phyloP scores from a whole-genome alignment of 2,888 invertebrate species.

The Ochropacha duplaris region DNA sequence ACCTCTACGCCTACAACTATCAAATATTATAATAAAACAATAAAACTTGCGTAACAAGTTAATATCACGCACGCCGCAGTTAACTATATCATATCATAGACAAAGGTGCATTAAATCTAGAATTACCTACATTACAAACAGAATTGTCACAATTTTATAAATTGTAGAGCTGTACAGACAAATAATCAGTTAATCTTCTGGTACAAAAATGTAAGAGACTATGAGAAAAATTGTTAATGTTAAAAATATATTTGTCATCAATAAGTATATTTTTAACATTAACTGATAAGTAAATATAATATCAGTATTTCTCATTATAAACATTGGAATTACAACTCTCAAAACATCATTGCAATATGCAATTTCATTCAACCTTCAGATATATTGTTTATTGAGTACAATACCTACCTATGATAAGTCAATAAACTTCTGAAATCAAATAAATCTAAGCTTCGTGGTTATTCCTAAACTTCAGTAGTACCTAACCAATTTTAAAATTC shows the following conservation, averaged over 20 bases:
- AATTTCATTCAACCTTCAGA: not conserved
- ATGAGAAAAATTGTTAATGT: not conserved
- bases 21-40: not conserved
- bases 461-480: too few species aligned
- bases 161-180: not conserved
- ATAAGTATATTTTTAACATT: not conserved
- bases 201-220: not conserved
- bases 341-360: not conserved
- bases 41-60: slow-evolving; percentile 17
- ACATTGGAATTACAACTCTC: not conserved
- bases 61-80: slow-evolving; percentile 5
- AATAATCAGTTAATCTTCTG: not conserved
- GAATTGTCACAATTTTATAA: not conserved
- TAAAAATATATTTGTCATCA: not conserved
- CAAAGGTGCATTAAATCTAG: not conserved
- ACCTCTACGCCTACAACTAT: not conserved
- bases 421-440: not conserved
- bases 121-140: not conserved
- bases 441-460: not conserved
- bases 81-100: too few species aligned
- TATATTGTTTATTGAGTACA: too few species aligned
- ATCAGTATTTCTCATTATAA: too few species aligned
- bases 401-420: not conserved
- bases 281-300: too few species aligned
- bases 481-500: not conserved